Conservation (phyloP, 2,888 invertebrate species). For the Erebia palarica region DNA sequence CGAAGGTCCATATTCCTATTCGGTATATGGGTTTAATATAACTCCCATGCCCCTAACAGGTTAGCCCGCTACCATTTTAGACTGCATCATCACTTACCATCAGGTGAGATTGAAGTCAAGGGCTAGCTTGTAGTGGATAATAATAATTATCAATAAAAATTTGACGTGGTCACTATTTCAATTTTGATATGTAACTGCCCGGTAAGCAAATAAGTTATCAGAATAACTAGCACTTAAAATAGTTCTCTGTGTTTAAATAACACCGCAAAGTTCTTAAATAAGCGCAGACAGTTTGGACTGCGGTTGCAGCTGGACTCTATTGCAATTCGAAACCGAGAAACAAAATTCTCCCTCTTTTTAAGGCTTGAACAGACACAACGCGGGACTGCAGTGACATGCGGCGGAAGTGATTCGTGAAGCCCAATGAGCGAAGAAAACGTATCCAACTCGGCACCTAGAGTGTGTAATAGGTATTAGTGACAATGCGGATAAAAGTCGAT, state of each 20-base stretch:
- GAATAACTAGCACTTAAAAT: conserved; percentile 25
- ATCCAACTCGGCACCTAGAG: not conserved
- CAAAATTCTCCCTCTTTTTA: conserved; percentile 40
- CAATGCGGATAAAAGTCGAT: too few species aligned
- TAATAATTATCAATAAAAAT: too few species aligned
- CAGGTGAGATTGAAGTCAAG: too few species aligned
- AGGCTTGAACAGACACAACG: not conserved
- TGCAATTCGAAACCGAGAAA: conserved; percentile 39
- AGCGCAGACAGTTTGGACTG: conserved; percentile 36
- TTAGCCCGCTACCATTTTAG: too few species aligned
- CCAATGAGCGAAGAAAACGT: not conserved
- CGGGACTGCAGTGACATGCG: not conserved
- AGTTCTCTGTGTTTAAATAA: conserved; percentile 20
- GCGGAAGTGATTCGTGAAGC: too few species aligned
- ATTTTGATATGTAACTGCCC: not conserved
- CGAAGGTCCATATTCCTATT: too few species aligned
- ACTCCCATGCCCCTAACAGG: too few species aligned
- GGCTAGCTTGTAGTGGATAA: too few species aligned
- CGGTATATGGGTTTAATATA: too few species aligned
- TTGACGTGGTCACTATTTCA: too few species aligned
- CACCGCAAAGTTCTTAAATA: conserved; percentile 38
- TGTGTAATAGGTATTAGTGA: too few species aligned
- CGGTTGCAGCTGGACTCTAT: conserved; percentile 41
- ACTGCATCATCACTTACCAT: too few species aligned
- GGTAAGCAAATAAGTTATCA: conserved; percentile 7